phyloP scores from a whole-genome alignment of 2,888 invertebrate genomes.

The Chesias legatella region DNA sequence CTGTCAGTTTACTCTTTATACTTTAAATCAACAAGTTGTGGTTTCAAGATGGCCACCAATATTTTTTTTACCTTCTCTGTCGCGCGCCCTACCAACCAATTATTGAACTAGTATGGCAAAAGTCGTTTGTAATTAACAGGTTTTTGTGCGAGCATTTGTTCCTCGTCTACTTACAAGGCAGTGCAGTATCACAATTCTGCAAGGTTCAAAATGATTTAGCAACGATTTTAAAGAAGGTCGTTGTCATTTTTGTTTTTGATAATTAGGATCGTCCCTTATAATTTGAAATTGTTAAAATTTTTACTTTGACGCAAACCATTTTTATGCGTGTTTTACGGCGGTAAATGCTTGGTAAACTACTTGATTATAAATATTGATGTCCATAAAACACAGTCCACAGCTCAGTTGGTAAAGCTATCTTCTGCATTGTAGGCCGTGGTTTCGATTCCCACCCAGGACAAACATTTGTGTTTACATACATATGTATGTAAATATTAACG shows the following conservation, averaged over 20 bases:
- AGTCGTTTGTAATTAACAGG: constrained; percentile 64
- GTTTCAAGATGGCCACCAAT: constrained; percentile 38
- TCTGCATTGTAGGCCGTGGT: too few species aligned
- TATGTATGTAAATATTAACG: too few species aligned
- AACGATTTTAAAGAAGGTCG: background rate
- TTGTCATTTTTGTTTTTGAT: constrained; percentile 44
- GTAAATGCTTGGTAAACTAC: too few species aligned
- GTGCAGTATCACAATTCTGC: constrained; percentile 10
- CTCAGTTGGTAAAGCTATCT: too few species aligned
- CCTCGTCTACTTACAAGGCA: constrained; percentile 15
- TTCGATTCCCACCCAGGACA: too few species aligned
- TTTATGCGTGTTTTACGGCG: too few species aligned
- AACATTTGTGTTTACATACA: too few species aligned
- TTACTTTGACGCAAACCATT: constrained; percentile 7
- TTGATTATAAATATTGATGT: too few species aligned
- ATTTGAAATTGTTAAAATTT: constrained; percentile 38
- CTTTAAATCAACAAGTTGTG: constrained; percentile 47
- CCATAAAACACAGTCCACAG: too few species aligned
- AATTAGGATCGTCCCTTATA: constrained; percentile 50
- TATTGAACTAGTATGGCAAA: constrained; percentile 64
- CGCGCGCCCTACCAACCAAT: constrained; percentile 58
- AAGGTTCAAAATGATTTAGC: constrained; percentile 20
- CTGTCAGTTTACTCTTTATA: constrained; percentile 19
- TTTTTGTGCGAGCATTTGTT: constrained; percentile 55
- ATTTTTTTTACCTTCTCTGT: constrained; percentile 51